Conservation (phyloP, 2,113 vertebrate genomes). For the Vulpes ferrilata region DNA sequence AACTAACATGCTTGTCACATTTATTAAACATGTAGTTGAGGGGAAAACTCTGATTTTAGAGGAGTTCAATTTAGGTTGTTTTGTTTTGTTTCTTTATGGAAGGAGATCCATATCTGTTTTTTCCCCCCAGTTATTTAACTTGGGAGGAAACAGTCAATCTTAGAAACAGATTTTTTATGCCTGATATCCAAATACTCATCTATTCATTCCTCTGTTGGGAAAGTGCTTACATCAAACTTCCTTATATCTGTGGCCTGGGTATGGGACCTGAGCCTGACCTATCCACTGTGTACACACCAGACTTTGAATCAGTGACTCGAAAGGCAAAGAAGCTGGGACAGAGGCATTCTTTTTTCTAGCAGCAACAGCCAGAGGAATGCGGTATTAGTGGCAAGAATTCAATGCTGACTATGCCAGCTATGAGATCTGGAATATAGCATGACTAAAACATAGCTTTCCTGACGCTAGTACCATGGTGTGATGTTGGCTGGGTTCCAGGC, state of each 20-base stretch:
- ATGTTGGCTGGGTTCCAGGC: background rate
- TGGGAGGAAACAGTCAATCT: background rate
- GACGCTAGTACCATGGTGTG: background rate
- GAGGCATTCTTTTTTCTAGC: background rate
- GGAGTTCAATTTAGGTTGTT: background rate
- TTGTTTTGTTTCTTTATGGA: background rate
- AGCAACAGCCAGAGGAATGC: background rate
- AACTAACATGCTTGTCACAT: conserved; percentile 2
- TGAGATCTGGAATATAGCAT: background rate
- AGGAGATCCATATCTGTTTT: background rate
- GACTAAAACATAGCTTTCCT: background rate
- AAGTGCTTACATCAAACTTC: background rate
- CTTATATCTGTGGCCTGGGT: background rate
- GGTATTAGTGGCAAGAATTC: background rate
- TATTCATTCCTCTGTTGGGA: background rate
- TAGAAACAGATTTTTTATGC: conserved; percentile 1
- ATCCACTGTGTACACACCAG: background rate
- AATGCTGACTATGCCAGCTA: background rate
- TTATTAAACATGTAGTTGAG: background rate
- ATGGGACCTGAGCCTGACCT: background rate
- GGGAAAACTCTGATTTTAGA: conserved; percentile 3
- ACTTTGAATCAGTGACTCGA: background rate
- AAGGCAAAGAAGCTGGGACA: background rate
- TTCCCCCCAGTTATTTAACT: background rate
- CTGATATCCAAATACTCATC: background rate